These are phyloP conservation scores for Acrocephalus kingi DNA, from an alignment of 2,113 vertebrate genomes.

Conservation along the genomic window DNA sequence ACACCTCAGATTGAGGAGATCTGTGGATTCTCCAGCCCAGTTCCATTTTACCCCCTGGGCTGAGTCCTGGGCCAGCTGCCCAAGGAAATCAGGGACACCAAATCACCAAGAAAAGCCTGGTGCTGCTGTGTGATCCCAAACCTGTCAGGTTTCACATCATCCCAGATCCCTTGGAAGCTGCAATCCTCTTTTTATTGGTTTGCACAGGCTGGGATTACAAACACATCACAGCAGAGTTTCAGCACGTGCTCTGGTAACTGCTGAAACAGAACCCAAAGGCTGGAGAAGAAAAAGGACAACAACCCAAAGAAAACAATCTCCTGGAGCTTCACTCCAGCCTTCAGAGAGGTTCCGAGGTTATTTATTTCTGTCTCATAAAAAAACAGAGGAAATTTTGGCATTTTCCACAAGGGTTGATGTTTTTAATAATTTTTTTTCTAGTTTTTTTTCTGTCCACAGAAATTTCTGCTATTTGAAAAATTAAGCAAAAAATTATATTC, in stretches of 20 bases:
- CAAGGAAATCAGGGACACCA: constrained; percentile 71
- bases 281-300: constrained; percentile 7
- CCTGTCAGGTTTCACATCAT: constrained; percentile 70
- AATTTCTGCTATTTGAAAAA: not conserved
- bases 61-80: constrained; percentile 50
- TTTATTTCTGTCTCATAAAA: not conserved
- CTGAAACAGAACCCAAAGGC: constrained; percentile 37
- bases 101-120: constrained; percentile 67
- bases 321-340: not conserved
- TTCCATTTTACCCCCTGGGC: not conserved
- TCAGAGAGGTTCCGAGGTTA: not conserved
- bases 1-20: not conserved
- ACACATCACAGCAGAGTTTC: constrained; percentile 51
- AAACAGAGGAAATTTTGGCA: not conserved
- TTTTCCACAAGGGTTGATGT: not conserved
- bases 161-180: constrained; percentile 60
- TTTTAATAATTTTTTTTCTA: not conserved
- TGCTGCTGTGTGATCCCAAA: constrained; percentile 71
- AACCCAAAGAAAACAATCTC: constrained; percentile 55
- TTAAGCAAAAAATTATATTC: fast-evolving
- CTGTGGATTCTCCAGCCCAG: constrained; percentile 49
- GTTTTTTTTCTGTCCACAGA: not conserved
- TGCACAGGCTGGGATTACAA: constrained; percentile 70
- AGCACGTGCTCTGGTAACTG: constrained; percentile 51
- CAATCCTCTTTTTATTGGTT: constrained; percentile 72